Evolutionary conservation across 2,888 invertebrate genomes (phyloP), one percentile per base, ranked within the genome.

Genomic region (Drosophila differens): DNA sequence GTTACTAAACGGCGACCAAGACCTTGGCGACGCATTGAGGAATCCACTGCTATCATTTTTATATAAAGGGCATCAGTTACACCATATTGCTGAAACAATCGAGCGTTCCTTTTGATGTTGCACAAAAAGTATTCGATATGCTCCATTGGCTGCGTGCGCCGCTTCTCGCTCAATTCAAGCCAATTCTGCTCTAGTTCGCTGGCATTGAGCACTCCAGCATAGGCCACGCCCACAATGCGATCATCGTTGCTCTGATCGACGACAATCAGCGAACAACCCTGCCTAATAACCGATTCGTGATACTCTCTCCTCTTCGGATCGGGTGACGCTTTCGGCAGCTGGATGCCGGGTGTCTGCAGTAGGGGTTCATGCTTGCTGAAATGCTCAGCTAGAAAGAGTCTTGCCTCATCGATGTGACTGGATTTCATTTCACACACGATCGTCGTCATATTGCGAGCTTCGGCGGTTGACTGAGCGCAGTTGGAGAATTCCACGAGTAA

Each of bases 1-100:
- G 69, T 59, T 5, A 85, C 82, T 10, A 92, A 71, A 12, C 82
- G 83, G 7, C 80, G 44, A 19, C 91, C 91, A 28, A 92, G 47
- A 19, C 85, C 81, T 37, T 82, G 81, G 0, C 91, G 86, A 22
- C 78, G 63, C 19, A 78, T 32, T 0, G 76, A 37, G 0, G 57
- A 12, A 35, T 71, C 89, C 72, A 81, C 91, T 19, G 70, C 67
- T 0, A 88, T 41, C 22, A 73, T 77, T 52, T 85, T 76, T 6
- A 83, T 61, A 63, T 91, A 88, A 0, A 91, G 64, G 4, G 75
- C 76, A 10, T 70, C 70, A 5, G 73, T 14, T 0, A 86, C 65
- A 2, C 70, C 59, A 30, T 68, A 91, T 9, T 66, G 64, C 30
- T 75, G 19, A 47, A 79, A 85, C 37, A 90, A 53, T 41, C 85